A percentile compares a stretch with the other conserved stretches of the same genome.
Conservation (phyloP, 2,888 invertebrate genomes). For the Caradrina clavipalpis region DNA sequence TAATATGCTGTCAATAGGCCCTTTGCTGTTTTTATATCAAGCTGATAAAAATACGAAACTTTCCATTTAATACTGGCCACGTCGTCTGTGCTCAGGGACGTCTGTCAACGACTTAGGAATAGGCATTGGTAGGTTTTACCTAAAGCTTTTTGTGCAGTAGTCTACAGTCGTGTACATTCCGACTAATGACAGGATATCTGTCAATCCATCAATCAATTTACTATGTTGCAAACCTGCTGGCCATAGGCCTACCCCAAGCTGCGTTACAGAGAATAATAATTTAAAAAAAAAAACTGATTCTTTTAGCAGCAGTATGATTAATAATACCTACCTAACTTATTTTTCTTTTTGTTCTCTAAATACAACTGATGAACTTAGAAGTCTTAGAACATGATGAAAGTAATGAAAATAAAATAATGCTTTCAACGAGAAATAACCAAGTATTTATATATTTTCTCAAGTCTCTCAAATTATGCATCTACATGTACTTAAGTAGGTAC, state of each 20-base stretch:
- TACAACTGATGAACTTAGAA: too few species aligned
- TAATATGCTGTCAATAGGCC: conserved; percentile 21
- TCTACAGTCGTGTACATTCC: background rate
- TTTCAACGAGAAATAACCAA: background rate
- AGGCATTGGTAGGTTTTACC: background rate
- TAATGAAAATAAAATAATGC: background rate
- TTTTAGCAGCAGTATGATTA: too few species aligned
- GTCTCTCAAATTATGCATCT: background rate
- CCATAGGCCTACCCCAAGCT: background rate
- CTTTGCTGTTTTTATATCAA: conserved; percentile 33
- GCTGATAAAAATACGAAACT: conserved; percentile 19
- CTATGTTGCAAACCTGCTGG: background rate
- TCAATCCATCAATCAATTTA: conserved; percentile 18
- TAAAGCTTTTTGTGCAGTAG: background rate
- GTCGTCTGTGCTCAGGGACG: background rate
- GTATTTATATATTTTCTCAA: background rate
- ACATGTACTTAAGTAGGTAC: background rate
- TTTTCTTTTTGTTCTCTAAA: too few species aligned
- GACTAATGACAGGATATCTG: conserved; percentile 12
- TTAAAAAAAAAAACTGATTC: too few species aligned
- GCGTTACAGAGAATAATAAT: background rate
- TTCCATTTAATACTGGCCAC: conserved; percentile 3
- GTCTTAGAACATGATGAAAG: background rate
- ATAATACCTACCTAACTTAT: too few species aligned
- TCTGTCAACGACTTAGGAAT: conserved; percentile 18